Conservation (phyloP, 1,140 invertebrate species). For the Drosophila erecta region DNA sequence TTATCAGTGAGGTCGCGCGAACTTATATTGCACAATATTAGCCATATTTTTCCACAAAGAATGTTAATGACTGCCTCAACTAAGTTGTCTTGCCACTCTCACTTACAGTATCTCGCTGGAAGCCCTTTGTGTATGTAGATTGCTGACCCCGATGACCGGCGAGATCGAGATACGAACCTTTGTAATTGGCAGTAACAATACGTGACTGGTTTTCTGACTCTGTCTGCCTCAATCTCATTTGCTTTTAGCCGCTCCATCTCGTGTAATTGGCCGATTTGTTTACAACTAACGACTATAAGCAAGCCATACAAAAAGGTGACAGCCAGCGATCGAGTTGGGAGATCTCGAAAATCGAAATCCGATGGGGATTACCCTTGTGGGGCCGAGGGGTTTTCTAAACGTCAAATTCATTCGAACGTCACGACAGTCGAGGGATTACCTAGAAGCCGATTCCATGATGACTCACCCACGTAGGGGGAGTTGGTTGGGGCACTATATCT, state of each 20-base stretch:
- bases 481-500: slow-evolving; percentile 29
- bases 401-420: slow-evolving; percentile 50
- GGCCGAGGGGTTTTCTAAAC: not conserved
- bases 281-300: slow-evolving; percentile 23
- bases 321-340: slow-evolving; percentile 21
- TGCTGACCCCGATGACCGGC: slow-evolving; percentile 29
- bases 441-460: slow-evolving; percentile 43
- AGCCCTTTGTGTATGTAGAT: slow-evolving; percentile 12
- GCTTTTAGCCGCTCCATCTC: slow-evolving; percentile 7
- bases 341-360: slow-evolving; percentile 19
- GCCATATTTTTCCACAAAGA: slow-evolving; percentile 17
- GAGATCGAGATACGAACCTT: slow-evolving; percentile 20
- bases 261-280: slow-evolving; percentile 37
- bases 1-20: slow-evolving; percentile 30
- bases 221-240: slow-evolving; percentile 1
- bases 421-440: slow-evolving; percentile 36
- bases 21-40: slow-evolving; percentile 31
- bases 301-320: slow-evolving; percentile 27
- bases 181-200: slow-evolving; percentile 37
- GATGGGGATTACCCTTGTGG: slow-evolving; percentile 4
- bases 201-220: slow-evolving; percentile 40
- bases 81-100: slow-evolving; percentile 32
- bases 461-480: slow-evolving; percentile 38
- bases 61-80: slow-evolving; percentile 16
- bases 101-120: not conserved